Conservation (phyloP, 2,113 vertebrate species). For the Cromileptes altivelis region DNA sequence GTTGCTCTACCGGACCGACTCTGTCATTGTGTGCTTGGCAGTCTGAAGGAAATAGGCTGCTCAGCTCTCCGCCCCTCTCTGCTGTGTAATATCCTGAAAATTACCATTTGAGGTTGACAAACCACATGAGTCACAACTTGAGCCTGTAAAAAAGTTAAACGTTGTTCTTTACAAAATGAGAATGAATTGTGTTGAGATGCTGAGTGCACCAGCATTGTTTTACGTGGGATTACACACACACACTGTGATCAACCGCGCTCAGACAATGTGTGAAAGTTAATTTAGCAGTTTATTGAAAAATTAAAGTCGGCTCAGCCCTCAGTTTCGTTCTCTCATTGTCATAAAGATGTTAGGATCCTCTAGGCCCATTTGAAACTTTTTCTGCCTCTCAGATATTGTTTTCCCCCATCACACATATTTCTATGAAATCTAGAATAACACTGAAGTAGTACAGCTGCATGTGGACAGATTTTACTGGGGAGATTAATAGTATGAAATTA, state of each 20-base stretch:
- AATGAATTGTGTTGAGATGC: neutral
- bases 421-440: neutral
- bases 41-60: constrained; percentile 34
- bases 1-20: constrained; percentile 80
- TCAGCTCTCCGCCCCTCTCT: constrained; percentile 65
- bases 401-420: neutral
- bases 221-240: neutral
- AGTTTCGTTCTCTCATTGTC: neutral
- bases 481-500: neutral
- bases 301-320: neutral
- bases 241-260: neutral
- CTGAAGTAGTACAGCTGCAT: neutral
- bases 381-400: neutral
- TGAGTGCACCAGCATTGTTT: neutral
- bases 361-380: neutral
- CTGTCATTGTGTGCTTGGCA: constrained; percentile 51
- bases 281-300: neutral
- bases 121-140: constrained; percentile 52
- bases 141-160: neutral
- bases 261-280: neutral
- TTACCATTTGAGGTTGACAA: constrained; percentile 47
- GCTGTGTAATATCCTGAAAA: constrained; percentile 73
- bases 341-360: neutral
- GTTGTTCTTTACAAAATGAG: too few species aligned
- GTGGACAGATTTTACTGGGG: neutral